These are phyloP conservation scores for Bos javanicus DNA, from an alignment of 2,113 vertebrate genomes.

Conservation along the genomic window DNA sequence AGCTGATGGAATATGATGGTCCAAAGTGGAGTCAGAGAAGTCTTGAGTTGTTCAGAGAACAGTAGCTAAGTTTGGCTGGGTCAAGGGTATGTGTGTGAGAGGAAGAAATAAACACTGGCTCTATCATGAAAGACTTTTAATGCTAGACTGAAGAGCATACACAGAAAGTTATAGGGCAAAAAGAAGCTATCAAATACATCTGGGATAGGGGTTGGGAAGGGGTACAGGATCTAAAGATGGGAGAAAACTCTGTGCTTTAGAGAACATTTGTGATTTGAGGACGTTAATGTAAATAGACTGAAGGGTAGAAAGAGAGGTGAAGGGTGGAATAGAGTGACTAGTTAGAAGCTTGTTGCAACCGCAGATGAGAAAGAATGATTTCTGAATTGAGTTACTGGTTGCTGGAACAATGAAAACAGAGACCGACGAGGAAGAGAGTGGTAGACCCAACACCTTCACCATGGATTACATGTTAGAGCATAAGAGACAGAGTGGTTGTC, in stretches of 20 bases:
- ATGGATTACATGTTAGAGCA: neutral
- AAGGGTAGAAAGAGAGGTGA: neutral
- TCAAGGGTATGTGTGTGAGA: neutral
- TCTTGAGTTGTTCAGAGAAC: neutral
- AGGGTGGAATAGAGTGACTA: neutral
- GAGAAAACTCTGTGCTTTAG: neutral
- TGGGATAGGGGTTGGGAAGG: neutral
- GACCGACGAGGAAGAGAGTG: neutral
- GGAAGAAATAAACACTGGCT: neutral
- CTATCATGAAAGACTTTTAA: neutral
- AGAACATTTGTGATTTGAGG: neutral
- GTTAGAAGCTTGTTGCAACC: neutral
- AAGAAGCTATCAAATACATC: neutral
- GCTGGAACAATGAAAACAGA: neutral
- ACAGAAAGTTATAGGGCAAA: neutral
- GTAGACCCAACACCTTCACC: neutral
- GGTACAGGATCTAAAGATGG: neutral
- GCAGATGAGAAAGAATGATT: neutral
- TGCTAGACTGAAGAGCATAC: neutral
- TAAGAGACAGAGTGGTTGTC: neutral
- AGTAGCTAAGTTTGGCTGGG: neutral
- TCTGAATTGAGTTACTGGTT: neutral
- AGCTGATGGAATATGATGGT: neutral
- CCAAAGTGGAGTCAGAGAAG: neutral
- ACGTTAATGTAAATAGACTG: neutral